A percentile compares a stretch with the other conserved stretches of the same genome.
Evolutionary conservation across 2,113 vertebrate species (phyloP).

Genomic region (Thinocorus orbignyianus): DNA sequence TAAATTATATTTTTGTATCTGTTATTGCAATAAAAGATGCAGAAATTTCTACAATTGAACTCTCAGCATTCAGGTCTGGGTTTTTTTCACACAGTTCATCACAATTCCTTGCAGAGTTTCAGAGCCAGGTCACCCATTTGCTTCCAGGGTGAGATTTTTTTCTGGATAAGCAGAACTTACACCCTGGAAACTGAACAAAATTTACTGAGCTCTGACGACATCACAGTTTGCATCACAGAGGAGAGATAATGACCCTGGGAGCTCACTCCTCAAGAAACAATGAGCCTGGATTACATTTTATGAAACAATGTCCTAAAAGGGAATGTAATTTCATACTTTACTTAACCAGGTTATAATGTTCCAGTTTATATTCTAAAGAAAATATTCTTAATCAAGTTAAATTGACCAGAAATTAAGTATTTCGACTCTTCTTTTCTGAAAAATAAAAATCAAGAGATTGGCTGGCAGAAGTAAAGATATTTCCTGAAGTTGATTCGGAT

Average conservation of each 20-base stretch:
- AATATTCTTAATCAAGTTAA: not conserved
- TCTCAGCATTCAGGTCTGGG: not conserved
- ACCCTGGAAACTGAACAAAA: not conserved
- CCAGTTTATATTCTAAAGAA: not conserved
- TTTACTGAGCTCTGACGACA: not conserved
- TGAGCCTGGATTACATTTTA: not conserved
- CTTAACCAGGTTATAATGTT: not conserved
- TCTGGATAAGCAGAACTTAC: not conserved
- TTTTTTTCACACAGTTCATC: not conserved
- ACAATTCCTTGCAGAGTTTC: not conserved
- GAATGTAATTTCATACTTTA: not conserved
- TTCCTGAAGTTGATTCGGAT: not conserved
- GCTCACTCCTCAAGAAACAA: not conserved
- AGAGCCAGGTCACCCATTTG: not conserved
- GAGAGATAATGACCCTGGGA: not conserved
- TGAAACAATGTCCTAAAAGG: not conserved
- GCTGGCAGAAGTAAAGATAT: not conserved
- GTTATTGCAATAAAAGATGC: not conserved
- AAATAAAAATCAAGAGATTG: not conserved
- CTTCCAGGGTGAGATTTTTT: not conserved
- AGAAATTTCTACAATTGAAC: not conserved
- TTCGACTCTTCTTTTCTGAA: not conserved
- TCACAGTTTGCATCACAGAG: not conserved
- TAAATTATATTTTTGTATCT: not conserved
- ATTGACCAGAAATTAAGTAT: not conserved